Evolutionary conservation across 1,140 invertebrate genomes (phyloP).

Genomic region (Hyposmocoma kahamanoa): DNA sequence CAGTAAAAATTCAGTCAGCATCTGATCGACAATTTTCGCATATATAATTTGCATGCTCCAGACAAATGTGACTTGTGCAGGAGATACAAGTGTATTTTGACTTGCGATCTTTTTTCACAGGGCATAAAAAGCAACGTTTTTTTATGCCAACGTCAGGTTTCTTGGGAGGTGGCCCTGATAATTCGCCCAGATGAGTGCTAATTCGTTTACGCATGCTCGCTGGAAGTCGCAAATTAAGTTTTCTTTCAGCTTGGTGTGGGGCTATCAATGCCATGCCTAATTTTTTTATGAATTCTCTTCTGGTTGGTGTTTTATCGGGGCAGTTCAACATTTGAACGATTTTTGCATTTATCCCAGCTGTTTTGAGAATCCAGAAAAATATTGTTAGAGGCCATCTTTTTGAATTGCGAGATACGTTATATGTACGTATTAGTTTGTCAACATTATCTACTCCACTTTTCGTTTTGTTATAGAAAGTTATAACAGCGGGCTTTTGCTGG

Average conservation of each 20-base stretch:
- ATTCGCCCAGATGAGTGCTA: slow-evolving; percentile 1
- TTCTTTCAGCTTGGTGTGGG: background rate
- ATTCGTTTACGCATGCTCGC: slow-evolving; percentile 3
- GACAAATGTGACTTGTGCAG: slow-evolving; percentile 9
- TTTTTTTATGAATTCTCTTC: slow-evolving; percentile 1
- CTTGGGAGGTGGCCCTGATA: slow-evolving; percentile 7
- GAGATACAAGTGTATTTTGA: slow-evolving; percentile 9
- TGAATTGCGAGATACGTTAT: slow-evolving; percentile 27
- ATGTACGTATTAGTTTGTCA: slow-evolving; percentile 37
- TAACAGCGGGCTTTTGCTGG: slow-evolving; percentile 41
- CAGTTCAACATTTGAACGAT: slow-evolving; percentile 14
- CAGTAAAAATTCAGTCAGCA: background rate
- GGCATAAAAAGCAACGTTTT: slow-evolving; percentile 7
- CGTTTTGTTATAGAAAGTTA: slow-evolving; percentile 41
- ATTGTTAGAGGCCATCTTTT: slow-evolving; percentile 30
- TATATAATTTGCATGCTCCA: slow-evolving; percentile 12
- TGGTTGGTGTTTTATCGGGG: slow-evolving; percentile 2
- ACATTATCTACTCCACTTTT: slow-evolving; percentile 51
- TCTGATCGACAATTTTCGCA: slow-evolving; percentile 10
- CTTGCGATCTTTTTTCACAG: slow-evolving; percentile 11
- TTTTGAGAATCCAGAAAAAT: slow-evolving; percentile 13
- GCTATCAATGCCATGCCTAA: background rate
- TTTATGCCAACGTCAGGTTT: background rate
- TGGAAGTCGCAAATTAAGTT: slow-evolving; percentile 12
- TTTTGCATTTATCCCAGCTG: slow-evolving; percentile 15